These are phyloP conservation scores for Redunca redunca DNA, from an alignment of 2,113 vertebrate genomes.

Conservation along the genomic window DNA sequence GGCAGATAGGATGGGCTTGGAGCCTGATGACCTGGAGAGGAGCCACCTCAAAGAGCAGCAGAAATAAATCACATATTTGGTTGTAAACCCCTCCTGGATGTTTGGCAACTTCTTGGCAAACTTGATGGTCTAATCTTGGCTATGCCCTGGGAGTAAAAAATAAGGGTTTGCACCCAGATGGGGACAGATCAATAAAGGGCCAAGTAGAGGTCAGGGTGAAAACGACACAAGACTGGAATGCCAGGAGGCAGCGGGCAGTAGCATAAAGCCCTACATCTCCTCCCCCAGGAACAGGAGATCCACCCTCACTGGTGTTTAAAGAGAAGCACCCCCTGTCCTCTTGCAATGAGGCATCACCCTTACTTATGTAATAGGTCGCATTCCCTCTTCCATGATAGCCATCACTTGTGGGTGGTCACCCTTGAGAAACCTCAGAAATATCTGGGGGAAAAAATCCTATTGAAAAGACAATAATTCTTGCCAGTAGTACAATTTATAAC, in stretches of 20 bases:
- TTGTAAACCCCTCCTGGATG: background rate
- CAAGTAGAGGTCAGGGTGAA: background rate
- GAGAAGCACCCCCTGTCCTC: background rate
- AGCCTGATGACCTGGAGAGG: background rate
- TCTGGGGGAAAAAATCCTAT: background rate
- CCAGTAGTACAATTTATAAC: background rate
- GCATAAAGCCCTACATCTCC: background rate
- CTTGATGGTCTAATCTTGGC: background rate
- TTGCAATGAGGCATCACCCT: background rate
- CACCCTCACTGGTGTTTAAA: background rate
- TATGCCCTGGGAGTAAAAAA: background rate
- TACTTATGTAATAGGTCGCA: accelerated
- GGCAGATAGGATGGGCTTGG: background rate
- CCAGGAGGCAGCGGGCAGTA: no score
- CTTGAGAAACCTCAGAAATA: background rate
- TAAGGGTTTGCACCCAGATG: background rate
- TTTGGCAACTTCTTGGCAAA: background rate
- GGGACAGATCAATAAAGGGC: background rate
- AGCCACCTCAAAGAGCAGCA: background rate
- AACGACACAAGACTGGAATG: background rate
- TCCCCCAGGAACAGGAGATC: background rate
- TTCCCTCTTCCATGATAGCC: background rate
- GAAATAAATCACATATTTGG: background rate
- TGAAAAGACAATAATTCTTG: background rate
- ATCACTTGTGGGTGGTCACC: background rate